These are phyloP conservation scores for Lindbergichthys nudifrons DNA, from an alignment of 2,797 vertebrate genomes.

Conservation along the genomic window DNA sequence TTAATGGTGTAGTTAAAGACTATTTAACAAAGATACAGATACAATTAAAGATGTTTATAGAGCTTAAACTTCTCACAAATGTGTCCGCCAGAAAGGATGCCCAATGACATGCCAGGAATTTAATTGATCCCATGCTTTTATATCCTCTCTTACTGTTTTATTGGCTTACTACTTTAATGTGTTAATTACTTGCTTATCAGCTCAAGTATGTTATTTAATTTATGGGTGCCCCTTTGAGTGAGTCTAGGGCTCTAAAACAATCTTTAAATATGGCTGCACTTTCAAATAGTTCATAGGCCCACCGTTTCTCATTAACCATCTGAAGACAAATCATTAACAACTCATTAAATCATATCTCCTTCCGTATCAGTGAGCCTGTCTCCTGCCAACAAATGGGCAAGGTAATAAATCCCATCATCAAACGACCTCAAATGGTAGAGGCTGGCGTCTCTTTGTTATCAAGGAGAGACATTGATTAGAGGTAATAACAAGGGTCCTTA, in stretches of 20 bases:
- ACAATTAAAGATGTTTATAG: constrained; percentile 35
- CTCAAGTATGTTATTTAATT: constrained; percentile 75
- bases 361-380: constrained; percentile 65
- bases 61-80: constrained; percentile 22
- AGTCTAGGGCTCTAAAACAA: constrained; percentile 66
- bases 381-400: constrained; percentile 64
- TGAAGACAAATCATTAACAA: constrained; percentile 79
- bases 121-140: constrained; percentile 34
- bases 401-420: constrained; percentile 76
- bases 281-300: constrained; percentile 73
- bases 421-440: constrained; percentile 57
- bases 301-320: constrained; percentile 77
- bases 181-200: constrained; percentile 75
- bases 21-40: constrained; percentile 21
- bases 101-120: constrained; percentile 17
- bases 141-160: constrained; percentile 22
- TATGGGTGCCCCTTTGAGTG: constrained; percentile 64
- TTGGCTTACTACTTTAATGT: constrained; percentile 38
- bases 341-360: constrained; percentile 83
- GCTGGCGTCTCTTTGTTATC: constrained; percentile 54
- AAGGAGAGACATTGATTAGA: constrained; percentile 60
- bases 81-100: constrained; percentile 27
- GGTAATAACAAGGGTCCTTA: constrained; percentile 39
- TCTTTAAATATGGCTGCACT: constrained; percentile 75
- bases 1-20: constrained; percentile 16